These are phyloP conservation scores for Acleris laterana DNA, from an alignment of 2,888 invertebrate species.

Conservation along the genomic window DNA sequence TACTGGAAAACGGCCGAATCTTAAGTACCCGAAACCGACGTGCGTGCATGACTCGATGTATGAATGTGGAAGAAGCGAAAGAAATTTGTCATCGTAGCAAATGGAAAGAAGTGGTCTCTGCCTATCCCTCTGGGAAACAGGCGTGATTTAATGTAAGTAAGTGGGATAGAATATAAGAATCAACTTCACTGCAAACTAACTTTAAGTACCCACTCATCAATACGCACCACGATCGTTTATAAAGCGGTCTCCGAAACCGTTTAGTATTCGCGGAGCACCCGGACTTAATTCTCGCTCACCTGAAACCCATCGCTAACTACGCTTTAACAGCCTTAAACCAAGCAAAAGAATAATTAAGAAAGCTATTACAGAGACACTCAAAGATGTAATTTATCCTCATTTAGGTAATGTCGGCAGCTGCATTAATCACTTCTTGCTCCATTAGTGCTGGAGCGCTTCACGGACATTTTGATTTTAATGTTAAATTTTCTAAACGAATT, in stretches of 20 bases:
- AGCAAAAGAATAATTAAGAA: conserved; percentile 70
- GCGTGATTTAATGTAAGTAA: too few species aligned
- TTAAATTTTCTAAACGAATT: conserved; percentile 35
- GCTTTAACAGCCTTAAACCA: conserved; percentile 54
- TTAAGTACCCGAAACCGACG: too few species aligned
- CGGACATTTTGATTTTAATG: conserved; percentile 64
- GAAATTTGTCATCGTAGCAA: too few species aligned
- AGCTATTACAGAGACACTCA: conserved; percentile 66
- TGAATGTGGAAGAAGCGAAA: too few species aligned
- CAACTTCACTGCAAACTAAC: background rate
- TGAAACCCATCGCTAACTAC: conserved; percentile 44
- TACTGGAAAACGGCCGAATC: too few species aligned
- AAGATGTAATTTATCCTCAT: conserved; percentile 80
- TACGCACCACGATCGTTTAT: conserved; percentile 4
- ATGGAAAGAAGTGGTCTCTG: too few species aligned
- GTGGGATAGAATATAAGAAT: too few species aligned
- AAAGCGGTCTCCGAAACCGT: conserved; percentile 1
- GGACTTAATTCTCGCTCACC: conserved; percentile 21
- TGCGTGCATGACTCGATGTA: too few species aligned
- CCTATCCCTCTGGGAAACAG: too few species aligned
- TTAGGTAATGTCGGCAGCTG: conserved; percentile 71
- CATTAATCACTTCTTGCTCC: conserved; percentile 76
- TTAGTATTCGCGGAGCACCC: conserved; percentile 13
- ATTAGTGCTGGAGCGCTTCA: conserved; percentile 64
- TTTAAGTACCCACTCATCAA: background rate